phyloP scores from a whole-genome alignment of 2,113 vertebrate species.

The Pantherophis guttatus region DNA sequence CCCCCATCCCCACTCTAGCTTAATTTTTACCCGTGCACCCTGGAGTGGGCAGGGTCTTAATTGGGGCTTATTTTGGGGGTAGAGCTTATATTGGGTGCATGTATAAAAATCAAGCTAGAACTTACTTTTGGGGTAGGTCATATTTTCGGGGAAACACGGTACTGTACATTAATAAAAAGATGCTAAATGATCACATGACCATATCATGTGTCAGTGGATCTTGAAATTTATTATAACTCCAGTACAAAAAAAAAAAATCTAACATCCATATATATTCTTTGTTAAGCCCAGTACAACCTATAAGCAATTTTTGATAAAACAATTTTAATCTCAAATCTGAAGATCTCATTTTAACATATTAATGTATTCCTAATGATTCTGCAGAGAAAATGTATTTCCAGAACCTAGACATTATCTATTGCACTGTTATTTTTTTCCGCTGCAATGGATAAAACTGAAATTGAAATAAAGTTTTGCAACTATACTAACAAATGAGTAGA shows the following conservation, averaged over 20 bases:
- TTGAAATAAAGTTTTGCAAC: not conserved
- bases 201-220: not conserved
- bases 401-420: not conserved
- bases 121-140: no score
- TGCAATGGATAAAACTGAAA: fast-evolving
- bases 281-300: not conserved
- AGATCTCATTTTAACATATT: not conserved
- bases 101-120: no score
- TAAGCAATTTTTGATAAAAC: not conserved
- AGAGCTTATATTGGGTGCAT: no score
- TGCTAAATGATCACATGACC: not conserved
- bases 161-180: not conserved
- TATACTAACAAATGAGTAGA: not conserved
- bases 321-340: not conserved
- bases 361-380: not conserved
- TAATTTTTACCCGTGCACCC: no score
- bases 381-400: not conserved
- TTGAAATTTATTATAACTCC: not conserved
- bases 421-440: fast-evolving
- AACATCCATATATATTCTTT: not conserved
- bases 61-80: no score
- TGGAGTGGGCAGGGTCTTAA: no score
- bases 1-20: no score
- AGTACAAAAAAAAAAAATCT: not conserved
- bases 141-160: no score